Percentiles rank a stretch among this genome's conserved stretches.
These are phyloP conservation scores for Axinella damicornis DNA, from an alignment of 37 sponge, comb jelly and placozoan species.

Conservation along the genomic window DNA sequence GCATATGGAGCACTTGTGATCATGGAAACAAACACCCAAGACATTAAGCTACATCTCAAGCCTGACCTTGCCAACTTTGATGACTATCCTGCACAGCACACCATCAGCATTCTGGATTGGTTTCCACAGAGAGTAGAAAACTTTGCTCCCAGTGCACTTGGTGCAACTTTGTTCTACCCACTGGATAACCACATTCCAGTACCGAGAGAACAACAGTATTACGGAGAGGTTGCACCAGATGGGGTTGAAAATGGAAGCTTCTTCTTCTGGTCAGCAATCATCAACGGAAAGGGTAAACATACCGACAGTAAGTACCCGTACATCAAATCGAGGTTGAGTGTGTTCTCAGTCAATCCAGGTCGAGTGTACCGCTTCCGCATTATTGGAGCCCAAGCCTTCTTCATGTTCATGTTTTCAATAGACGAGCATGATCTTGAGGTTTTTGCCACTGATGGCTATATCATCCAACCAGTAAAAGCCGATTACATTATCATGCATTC, in stretches of 20 bases:
- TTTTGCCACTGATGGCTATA: conserved; percentile 74
- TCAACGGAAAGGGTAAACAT: conserved; percentile 80
- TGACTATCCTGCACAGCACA: conserved; percentile 68
- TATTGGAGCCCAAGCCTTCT: conserved; percentile 81
- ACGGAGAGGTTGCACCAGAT: conserved; percentile 27
- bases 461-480: conserved; percentile 45
- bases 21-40: conserved; percentile 25
- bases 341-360: conserved; percentile 15
- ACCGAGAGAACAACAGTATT: neutral
- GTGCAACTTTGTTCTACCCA: too few species aligned
- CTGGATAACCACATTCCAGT: neutral
- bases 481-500: conserved; percentile 82
- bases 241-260: conserved; percentile 57
- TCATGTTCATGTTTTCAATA: conserved; percentile 68
- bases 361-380: conserved; percentile 75
- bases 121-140: neutral
- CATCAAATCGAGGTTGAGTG: conserved; percentile 14
- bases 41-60: neutral
- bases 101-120: conserved; percentile 77
- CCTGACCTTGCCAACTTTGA: neutral
- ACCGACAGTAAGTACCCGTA: neutral
- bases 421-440: conserved; percentile 69
- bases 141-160: neutral
- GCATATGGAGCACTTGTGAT: conserved; percentile 79
- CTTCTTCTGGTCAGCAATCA: conserved; percentile 73